A percentile compares a stretch with the other conserved stretches of the same genome.
phyloP scores from a whole-genome alignment of 2,113 vertebrate genomes.

The Siphamia tubifer region DNA sequence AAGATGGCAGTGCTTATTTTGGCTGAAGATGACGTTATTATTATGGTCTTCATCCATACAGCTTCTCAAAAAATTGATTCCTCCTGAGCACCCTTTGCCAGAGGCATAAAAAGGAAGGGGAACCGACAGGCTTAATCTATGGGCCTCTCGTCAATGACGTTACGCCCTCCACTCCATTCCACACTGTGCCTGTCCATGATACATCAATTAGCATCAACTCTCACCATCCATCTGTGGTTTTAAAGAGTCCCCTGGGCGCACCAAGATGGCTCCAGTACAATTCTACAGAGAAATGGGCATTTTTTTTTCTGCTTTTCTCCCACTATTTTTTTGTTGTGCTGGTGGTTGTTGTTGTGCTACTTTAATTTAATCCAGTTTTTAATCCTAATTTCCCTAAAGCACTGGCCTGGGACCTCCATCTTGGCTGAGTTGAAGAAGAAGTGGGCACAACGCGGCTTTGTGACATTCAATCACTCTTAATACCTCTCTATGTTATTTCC shows the following conservation, averaged over 20 bases:
- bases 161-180: conserved; percentile 60
- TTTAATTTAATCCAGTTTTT: conserved; percentile 53
- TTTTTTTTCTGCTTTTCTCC: conserved; percentile 8
- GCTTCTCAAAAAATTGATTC: conserved; percentile 64
- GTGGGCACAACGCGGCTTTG: conserved; percentile 17
- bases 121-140: conserved; percentile 70
- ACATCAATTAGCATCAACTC: conserved; percentile 65
- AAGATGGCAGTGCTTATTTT: conserved; percentile 60
- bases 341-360: conserved; percentile 15
- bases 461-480: conserved; percentile 25
- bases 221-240: conserved; percentile 29
- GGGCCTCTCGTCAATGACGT: conserved; percentile 62
- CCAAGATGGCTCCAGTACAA: conserved; percentile 5
- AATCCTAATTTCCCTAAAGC: conserved; percentile 51
- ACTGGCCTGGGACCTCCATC: conserved; percentile 25
- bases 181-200: conserved; percentile 51
- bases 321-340: conserved; percentile 9
- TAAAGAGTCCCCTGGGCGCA: conserved; percentile 23
- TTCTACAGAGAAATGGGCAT: background rate
- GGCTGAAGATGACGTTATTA: conserved; percentile 65
- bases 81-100: conserved; percentile 48
- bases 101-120: conserved; percentile 61
- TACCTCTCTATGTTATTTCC: background rate
- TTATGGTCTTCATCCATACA: conserved; percentile 45
- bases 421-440: conserved; percentile 22